A percentile compares a stretch with the other conserved stretches of the same genome.
Evolutionary conservation across 2,797 vertebrate genomes (phyloP).

Genomic region (Enteromius anoplus): DNA sequence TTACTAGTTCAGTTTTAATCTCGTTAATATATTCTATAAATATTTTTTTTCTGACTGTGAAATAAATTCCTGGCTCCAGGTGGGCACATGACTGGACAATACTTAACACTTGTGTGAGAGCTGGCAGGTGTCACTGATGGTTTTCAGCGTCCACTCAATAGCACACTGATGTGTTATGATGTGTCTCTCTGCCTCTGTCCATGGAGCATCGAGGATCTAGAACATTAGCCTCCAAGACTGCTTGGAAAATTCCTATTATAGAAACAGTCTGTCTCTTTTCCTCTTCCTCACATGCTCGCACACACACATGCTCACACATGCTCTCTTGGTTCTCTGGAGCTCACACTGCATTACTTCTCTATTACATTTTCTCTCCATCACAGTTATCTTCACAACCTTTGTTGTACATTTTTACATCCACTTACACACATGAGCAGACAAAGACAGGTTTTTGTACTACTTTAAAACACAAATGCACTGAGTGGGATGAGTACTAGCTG

Average conservation of each 20-base stretch:
- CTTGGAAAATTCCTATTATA: constrained; percentile 13
- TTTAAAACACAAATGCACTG: background rate
- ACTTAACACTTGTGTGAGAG: constrained; percentile 27
- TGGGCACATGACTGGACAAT: constrained; percentile 4
- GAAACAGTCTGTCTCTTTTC: constrained; percentile 35
- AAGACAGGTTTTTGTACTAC: constrained; percentile 2
- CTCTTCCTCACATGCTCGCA: background rate
- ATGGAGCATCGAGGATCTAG: constrained; percentile 26
- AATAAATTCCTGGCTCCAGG: background rate
- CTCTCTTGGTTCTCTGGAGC: background rate
- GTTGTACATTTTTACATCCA: constrained; percentile 30
- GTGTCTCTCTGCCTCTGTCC: constrained; percentile 38
- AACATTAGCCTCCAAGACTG: constrained; percentile 32
- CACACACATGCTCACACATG: background rate
- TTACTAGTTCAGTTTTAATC: background rate
- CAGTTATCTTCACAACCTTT: constrained; percentile 25
- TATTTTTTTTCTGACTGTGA: background rate
- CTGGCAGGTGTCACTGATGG: constrained; percentile 44
- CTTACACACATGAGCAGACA: constrained; percentile 10
- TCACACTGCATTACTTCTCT: constrained; percentile 14
- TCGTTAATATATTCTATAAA: background rate
- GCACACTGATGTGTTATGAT: constrained; percentile 45
- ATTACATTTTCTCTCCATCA: constrained; percentile 5
- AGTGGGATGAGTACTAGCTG: background rate
- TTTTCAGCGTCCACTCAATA: constrained; percentile 41